Evolutionary conservation across 2,113 vertebrate genomes (phyloP).

Genomic region (Solea senegalensis): DNA sequence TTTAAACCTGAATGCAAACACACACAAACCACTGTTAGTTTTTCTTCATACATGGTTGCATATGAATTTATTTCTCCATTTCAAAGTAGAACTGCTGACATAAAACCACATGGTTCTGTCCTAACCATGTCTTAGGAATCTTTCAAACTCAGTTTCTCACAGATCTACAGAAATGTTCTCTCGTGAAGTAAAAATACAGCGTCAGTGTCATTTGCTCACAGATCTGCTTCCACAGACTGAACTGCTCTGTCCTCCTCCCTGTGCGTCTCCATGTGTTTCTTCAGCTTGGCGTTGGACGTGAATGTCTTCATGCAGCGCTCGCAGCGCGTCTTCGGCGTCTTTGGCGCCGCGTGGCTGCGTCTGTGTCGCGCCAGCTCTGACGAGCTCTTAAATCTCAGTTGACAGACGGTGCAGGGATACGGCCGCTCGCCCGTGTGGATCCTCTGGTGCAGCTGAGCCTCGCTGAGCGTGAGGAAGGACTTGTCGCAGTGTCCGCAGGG

Average conservation of each 20-base stretch:
- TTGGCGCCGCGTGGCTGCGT: slow-evolving; percentile 60
- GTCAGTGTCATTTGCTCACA: too few species aligned
- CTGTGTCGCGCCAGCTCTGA: slow-evolving; percentile 78
- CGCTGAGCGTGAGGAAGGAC: slow-evolving; percentile 74
- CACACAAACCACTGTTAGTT: too few species aligned
- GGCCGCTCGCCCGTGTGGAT: slow-evolving; percentile 80
- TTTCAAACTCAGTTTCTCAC: too few species aligned
- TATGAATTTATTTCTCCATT: too few species aligned
- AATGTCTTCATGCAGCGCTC: slow-evolving; percentile 63
- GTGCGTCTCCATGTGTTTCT: slow-evolving; percentile 70
- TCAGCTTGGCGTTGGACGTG: slow-evolving; percentile 64
- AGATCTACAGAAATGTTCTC: too few species aligned
- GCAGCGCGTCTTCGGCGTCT: slow-evolving; percentile 45
- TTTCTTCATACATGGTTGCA: too few species aligned
- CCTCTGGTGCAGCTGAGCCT: slow-evolving; percentile 76
- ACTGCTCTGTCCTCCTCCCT: background rate
- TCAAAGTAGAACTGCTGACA: too few species aligned
- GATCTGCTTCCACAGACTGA: slow-evolving; percentile 1
- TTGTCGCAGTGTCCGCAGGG: slow-evolving; percentile 77
- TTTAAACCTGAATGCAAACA: too few species aligned
- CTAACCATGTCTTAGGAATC: too few species aligned
- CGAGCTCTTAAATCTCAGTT: slow-evolving; percentile 77
- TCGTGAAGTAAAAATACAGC: too few species aligned
- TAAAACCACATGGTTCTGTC: too few species aligned
- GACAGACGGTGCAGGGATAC: slow-evolving; percentile 68